Evolutionary conservation across 2,113 vertebrate species (phyloP).

Genomic region (Etheostoma cragini): DNA sequence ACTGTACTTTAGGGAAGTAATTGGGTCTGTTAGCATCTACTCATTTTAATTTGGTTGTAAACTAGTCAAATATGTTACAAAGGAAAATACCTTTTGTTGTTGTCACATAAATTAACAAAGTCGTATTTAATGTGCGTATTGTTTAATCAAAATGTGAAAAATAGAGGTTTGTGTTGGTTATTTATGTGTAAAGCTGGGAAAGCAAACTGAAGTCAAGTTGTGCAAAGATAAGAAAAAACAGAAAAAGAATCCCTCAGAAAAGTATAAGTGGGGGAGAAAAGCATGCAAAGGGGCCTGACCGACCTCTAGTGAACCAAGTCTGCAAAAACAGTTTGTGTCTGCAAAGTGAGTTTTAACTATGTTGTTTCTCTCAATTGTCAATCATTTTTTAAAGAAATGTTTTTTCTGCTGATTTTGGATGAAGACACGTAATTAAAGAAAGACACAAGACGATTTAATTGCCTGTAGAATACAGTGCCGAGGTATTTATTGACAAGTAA

Average conservation of each 20-base stretch:
- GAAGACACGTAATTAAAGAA: slow-evolving; percentile 66
- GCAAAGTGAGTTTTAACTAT: slow-evolving; percentile 11
- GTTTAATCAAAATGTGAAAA: background rate
- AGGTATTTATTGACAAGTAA: slow-evolving; percentile 78
- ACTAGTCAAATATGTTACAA: background rate
- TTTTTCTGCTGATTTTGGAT: slow-evolving; percentile 15
- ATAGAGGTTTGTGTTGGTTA: slow-evolving; percentile 27
- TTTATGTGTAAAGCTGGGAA: slow-evolving; percentile 47
- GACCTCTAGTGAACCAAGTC: slow-evolving; percentile 80
- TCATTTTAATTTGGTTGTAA: slow-evolving; percentile 1
- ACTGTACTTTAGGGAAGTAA: background rate
- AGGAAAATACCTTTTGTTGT: background rate
- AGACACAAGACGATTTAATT: slow-evolving; percentile 76
- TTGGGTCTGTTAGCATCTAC: background rate
- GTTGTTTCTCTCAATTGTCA: slow-evolving; percentile 36
- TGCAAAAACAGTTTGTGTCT: slow-evolving; percentile 74
- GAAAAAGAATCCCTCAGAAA: slow-evolving; percentile 48
- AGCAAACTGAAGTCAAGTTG: slow-evolving; percentile 54
- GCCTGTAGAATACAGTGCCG: slow-evolving; percentile 55
- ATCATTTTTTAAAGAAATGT: slow-evolving; percentile 12
- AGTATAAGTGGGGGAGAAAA: slow-evolving; percentile 53
- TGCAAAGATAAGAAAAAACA: slow-evolving; percentile 61
- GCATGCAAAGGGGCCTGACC: slow-evolving; percentile 77
- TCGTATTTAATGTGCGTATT: background rate
- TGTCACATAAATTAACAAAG: background rate